Conservation (phyloP, 2,888 invertebrate genomes). For the Gastracanthus pulcherrimus region DNA sequence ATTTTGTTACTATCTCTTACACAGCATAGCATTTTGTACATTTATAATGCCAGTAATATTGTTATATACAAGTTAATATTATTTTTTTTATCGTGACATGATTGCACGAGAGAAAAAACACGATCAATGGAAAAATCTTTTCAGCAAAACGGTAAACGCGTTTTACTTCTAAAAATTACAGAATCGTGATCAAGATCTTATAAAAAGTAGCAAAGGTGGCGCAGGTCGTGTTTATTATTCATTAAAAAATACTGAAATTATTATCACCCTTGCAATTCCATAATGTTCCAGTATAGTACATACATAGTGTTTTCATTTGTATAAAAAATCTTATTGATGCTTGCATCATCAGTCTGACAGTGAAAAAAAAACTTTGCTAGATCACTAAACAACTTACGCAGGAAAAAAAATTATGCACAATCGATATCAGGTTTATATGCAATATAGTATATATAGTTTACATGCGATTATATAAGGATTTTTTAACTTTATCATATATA, state of each 20-base stretch:
- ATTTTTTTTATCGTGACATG: not conserved
- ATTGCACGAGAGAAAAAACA: conserved; percentile 24
- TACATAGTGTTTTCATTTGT: conserved; percentile 1
- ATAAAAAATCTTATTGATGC: conserved; percentile 43
- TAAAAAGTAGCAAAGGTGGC: conserved; percentile 51
- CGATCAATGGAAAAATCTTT: conserved; percentile 6
- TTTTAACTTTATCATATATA: not conserved
- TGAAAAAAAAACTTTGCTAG: conserved; percentile 42
- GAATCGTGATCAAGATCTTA: conserved; percentile 26
- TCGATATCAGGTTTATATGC: not conserved
- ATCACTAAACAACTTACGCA: conserved; percentile 1
- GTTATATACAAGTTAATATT: conserved; percentile 51
- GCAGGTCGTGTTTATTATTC: conserved; percentile 19
- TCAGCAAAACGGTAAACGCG: conserved; percentile 6
- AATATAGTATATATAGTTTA: not conserved
- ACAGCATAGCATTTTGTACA: conserved; percentile 46
- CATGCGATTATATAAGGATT: not conserved
- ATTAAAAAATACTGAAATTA: conserved; percentile 52
- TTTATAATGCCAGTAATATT: conserved; percentile 44
- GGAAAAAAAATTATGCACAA: conserved; percentile 11
- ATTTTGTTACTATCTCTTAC: conserved; percentile 21
- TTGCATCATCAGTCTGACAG: conserved; percentile 46
- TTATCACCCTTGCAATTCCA: conserved; percentile 50
- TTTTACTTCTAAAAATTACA: conserved; percentile 23
- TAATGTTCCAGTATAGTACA: conserved; percentile 40